Evolutionary conservation across 2,888 invertebrate species (phyloP).

Genomic region (Lacanobia wlatinum): DNA sequence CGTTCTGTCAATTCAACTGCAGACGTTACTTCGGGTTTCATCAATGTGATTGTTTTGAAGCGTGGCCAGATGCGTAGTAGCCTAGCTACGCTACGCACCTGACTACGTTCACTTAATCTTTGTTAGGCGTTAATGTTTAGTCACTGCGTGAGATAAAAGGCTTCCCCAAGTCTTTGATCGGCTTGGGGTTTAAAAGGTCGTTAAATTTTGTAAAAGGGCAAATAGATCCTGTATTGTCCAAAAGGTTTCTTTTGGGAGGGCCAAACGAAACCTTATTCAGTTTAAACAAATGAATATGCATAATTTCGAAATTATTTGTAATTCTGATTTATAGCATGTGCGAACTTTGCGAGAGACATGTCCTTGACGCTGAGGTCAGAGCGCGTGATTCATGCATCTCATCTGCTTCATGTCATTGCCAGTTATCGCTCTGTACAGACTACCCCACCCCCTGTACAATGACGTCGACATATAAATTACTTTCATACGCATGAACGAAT

Average conservation of each 20-base stretch:
- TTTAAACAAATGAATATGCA: not conserved
- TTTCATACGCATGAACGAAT: conserved; percentile 23
- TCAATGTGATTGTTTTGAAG: conserved; percentile 20
- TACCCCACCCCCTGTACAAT: conserved; percentile 21
- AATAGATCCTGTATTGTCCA: not conserved
- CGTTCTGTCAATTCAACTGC: conserved; percentile 16
- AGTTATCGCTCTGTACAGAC: conserved; percentile 28
- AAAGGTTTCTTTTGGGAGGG: not conserved
- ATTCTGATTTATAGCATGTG: not conserved
- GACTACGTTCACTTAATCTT: conserved; percentile 9
- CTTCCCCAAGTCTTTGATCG: not conserved
- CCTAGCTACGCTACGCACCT: conserved; percentile 9
- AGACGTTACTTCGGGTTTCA: not conserved
- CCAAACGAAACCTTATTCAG: not conserved
- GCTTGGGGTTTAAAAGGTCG: not conserved
- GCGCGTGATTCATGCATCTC: conserved; percentile 39
- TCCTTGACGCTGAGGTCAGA: conserved; percentile 41
- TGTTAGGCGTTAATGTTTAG: not conserved
- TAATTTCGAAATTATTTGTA: not conserved
- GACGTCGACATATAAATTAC: conserved; percentile 38
- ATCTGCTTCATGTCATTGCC: conserved; percentile 43
- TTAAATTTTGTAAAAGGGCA: not conserved
- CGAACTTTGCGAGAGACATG: not conserved
- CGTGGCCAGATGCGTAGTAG: conserved; percentile 10
- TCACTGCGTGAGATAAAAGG: not conserved